These are phyloP conservation scores for Clavelina lepadiformis DNA, from an alignment of 23 tunicate species.

Conservation along the genomic window DNA sequence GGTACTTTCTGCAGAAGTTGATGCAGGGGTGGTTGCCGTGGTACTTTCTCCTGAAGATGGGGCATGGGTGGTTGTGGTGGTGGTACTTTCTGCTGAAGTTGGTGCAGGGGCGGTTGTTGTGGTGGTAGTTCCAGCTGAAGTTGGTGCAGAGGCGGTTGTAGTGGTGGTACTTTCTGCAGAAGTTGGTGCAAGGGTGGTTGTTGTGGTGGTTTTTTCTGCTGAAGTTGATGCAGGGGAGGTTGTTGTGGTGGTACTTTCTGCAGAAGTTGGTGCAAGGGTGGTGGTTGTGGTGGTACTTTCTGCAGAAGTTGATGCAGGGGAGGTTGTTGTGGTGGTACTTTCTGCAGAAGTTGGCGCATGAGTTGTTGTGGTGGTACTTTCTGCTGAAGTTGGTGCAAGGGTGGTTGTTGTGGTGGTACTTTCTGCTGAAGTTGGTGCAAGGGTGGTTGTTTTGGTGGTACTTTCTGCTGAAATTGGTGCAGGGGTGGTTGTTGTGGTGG, in stretches of 20 bases:
- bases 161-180: not conserved
- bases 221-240: conserved; percentile 3
- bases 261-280: not conserved
- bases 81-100: not conserved
- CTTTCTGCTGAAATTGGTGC: conserved; percentile 1
- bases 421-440: not conserved
- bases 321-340: not conserved
- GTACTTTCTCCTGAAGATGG: not conserved
- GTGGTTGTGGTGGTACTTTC: conserved; percentile 5
- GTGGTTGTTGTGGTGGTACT: conserved; percentile 9
- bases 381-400: not conserved
- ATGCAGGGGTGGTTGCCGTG: not conserved
- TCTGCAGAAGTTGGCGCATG: not conserved
- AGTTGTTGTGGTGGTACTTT: not conserved
- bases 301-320: conserved; percentile 3
- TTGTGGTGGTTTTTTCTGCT: conserved; percentile 6
- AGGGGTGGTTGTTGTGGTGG: conserved; percentile 8
- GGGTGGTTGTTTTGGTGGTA: conserved; percentile 9
- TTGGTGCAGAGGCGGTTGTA: conserved; percentile 5
- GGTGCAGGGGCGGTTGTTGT: conserved; percentile 9
- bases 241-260: not conserved
- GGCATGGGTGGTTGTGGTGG: conserved; percentile 6
- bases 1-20: not conserved
- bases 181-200: not conserved
- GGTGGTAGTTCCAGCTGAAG: not conserved